These are phyloP conservation scores for Palloptera scutellata DNA, from an alignment of 2,888 invertebrate genomes.

Conservation along the genomic window DNA sequence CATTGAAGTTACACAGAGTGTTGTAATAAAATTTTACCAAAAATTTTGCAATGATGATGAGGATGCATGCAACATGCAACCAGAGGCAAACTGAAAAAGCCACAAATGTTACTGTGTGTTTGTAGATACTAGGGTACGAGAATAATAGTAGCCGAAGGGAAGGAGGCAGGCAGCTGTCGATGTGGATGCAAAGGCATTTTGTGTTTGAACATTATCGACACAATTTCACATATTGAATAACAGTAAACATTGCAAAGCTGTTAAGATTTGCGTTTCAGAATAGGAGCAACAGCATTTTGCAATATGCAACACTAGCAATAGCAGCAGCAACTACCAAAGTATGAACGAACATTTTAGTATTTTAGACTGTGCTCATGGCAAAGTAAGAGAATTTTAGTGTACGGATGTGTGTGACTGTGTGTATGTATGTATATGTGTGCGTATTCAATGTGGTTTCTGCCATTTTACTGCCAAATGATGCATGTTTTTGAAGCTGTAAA, in stretches of 20 bases:
- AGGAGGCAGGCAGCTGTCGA: background rate
- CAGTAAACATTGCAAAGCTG: slow-evolving; percentile 25
- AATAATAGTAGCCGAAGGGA: background rate
- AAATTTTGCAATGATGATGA: background rate
- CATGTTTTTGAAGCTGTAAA: slow-evolving; percentile 20
- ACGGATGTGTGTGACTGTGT: background rate
- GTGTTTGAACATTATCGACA: slow-evolving; percentile 28
- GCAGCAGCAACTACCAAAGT: slow-evolving; percentile 2
- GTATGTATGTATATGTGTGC: slow-evolving; percentile 24
- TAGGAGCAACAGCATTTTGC: background rate
- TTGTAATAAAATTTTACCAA: too few relatives aligned
- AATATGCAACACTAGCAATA: background rate
- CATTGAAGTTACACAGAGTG: background rate
- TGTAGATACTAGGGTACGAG: too few relatives aligned
- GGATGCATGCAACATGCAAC: background rate
- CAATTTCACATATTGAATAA: slow-evolving; percentile 33
- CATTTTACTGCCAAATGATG: slow-evolving; percentile 46
- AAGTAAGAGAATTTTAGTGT: slow-evolving; percentile 13
- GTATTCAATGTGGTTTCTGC: slow-evolving; percentile 43
- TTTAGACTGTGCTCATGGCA: background rate
- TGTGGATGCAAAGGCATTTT: background rate
- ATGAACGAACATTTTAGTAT: background rate
- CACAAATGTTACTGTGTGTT: too few relatives aligned
- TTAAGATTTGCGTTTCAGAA: slow-evolving; percentile 15
- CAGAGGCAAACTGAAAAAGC: too few relatives aligned